Conservation (phyloP, 2,888 invertebrate genomes). For the Noctua pronuba region DNA sequence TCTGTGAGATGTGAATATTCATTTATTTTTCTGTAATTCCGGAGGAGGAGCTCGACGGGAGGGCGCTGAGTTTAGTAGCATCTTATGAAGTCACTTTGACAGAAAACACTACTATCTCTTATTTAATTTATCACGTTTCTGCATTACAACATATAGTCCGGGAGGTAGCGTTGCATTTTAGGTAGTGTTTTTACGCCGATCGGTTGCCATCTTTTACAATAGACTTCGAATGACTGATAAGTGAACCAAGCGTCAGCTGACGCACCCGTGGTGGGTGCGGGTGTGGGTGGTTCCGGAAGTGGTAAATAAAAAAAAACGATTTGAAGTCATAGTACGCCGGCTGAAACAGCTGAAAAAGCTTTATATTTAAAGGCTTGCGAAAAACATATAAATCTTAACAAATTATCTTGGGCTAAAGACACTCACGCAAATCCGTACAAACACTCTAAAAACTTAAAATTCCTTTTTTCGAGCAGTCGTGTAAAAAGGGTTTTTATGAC, state of each 20-base stretch:
- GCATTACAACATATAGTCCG: background rate
- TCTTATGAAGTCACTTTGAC: background rate
- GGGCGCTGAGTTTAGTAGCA: background rate
- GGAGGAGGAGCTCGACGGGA: background rate
- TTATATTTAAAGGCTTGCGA: background rate
- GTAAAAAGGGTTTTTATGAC: background rate
- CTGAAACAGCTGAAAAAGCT: no score
- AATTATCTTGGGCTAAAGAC: background rate
- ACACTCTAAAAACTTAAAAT: background rate
- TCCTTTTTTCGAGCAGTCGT: background rate
- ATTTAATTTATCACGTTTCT: background rate
- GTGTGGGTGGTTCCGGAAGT: no score
- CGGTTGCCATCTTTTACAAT: no score
- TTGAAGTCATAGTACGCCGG: no score
- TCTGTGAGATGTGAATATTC: constrained; percentile 3
- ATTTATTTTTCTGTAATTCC: background rate
- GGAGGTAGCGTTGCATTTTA: no score
- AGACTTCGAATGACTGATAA: no score
- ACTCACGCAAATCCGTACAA: background rate
- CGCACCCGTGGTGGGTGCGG: no score
- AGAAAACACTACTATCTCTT: background rate
- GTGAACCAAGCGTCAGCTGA: no score
- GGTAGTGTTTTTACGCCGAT: no score
- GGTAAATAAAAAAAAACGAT: no score
- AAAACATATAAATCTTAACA: background rate